Percentiles rank a stretch among this genome's conserved stretches.
phyloP scores from a whole-genome alignment of 2,113 vertebrate species.

The Nyctibius bracteatus region DNA sequence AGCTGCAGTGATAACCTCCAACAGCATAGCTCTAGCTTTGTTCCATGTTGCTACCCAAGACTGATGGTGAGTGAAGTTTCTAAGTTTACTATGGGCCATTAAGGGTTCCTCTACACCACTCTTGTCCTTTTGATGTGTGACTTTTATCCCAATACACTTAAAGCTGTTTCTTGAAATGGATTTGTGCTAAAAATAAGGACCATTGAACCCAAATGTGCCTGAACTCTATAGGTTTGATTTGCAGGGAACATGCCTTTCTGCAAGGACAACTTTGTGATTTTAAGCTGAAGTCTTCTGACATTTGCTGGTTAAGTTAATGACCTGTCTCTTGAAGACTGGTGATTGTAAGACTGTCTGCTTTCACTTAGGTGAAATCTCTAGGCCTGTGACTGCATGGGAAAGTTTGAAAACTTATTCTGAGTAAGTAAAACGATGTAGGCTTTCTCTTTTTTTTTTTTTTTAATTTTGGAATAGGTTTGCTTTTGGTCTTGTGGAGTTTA shows the following conservation, averaged over 20 bases:
- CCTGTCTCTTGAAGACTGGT: not conserved
- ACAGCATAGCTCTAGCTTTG: not conserved
- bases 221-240: constrained; percentile 33
- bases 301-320: constrained; percentile 43
- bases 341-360: constrained; percentile 32
- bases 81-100: not conserved
- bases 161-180: constrained; percentile 14
- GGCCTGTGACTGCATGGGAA: not conserved
- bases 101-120: not conserved
- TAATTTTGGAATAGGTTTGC: not conserved
- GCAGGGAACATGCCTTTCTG: constrained; percentile 8
- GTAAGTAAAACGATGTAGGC: too few relatives aligned
- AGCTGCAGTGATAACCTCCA: not conserved
- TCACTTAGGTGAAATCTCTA: constrained; percentile 2
- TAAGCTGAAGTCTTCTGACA: constrained; percentile 36
- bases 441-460: not conserved
- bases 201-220: constrained; percentile 23
- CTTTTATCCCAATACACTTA: not conserved
- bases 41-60: not conserved
- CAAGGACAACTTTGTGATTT: constrained; percentile 20
- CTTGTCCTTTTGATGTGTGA: not conserved
- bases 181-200: constrained; percentile 55
- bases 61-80: not conserved
- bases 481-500: not conserved
- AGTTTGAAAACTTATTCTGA: constrained; percentile 5